Evolutionary conservation across 2,113 vertebrate species (phyloP), one percentile per base, ranked within the genome.

Genomic region (Andinoacara biseriatus): DNA sequence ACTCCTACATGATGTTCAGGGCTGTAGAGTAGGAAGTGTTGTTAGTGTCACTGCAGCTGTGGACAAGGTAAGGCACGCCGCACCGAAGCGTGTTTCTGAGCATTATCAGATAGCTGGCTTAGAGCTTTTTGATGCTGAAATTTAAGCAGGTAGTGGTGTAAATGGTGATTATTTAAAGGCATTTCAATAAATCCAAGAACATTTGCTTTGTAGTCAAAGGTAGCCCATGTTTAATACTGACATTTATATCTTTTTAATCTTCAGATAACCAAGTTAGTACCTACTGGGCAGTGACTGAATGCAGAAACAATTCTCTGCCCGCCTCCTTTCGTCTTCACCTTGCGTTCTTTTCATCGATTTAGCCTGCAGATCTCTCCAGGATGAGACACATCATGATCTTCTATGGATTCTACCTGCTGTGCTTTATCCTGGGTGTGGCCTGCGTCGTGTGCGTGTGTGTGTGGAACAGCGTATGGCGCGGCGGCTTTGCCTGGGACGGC

Each of bases 401-500:
- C 88, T 94, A 94, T 59, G 10, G 95, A 0, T 93, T 93, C 87
- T 95, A 92, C 52, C 4, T 95, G 82, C 82, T 96, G 11, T 92
- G 96, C 87, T 89, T 95, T 1, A 2, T 78, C 33, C 90, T 99
- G 89, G 96, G 97, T 3, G 6, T 95, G 0, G 57, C 95, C 59
- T 98, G 97, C 3, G 8, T 97, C 89, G 94, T 93, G 43, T 94
- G 97, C 3, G 96, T 95, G 5, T 76, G 86, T 10, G 59, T 92
- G 14, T 99, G 98, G 98, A 96, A 93, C 90, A 90, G 89, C 26
- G 74, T 24, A 5, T 99, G 97, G 96, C 96, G 94, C 0, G 95
- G 94, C 0, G 97, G 98, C 15, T 98, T 99, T 2, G 95, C 96
- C 58, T 97, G 95, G 97, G 96, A 98, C 0, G 95, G 96, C 35